Evolutionary conservation across 2,113 vertebrate genomes (phyloP), one percentile per base, ranked within the genome.

Genomic region (Neofelis nebulosa): DNA sequence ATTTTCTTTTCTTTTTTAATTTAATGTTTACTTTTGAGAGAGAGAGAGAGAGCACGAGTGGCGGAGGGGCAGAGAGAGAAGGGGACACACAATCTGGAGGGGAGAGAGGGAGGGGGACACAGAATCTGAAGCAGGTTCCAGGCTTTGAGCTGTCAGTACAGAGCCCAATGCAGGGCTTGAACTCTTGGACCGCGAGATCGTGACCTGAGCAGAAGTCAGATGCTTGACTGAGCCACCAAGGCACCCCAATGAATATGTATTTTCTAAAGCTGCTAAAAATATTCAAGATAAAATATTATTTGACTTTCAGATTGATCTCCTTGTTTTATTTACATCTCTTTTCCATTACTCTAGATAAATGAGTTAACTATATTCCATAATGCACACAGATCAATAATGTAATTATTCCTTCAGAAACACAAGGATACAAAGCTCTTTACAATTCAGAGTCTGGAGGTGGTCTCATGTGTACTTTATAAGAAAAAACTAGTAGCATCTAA

Each of bases 271-370:
- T 15, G 83, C 23, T 73, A 92, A 16, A 95, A 68, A 18, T 92
- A 97, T 83, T 95, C 38, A 95, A 86, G 84, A 57, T 85, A 79
- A 95, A 87, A 55, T 76, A 68, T 55, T 86, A 71, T 78, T 97
- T 95, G n/a, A 87, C 82, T 97, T 96, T 94, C n/a, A 93, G 50
- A 69, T 82, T 88, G 78, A 50, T n/a, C 36, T 48, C 25, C 21
- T 65, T 73, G 78, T 66, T 83, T 93, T 95, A 89, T 14, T 96
- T 89, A 80, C 11, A 87, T 55, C 19, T 71, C 16, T 76, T 91
- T 92, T 73, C 23, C 11, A 48, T 91, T 73, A 52, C 14, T 73
- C 25, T 66, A 52, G 45, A 71, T 87, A 89, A 41, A 80, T 25
- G 5, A n/a, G 41, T 69, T 91, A 82, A 80, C 27, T 66, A 48